Evolutionary conservation across 2,797 vertebrate genomes (phyloP).

Genomic region (Manis crassicaudata): DNA sequence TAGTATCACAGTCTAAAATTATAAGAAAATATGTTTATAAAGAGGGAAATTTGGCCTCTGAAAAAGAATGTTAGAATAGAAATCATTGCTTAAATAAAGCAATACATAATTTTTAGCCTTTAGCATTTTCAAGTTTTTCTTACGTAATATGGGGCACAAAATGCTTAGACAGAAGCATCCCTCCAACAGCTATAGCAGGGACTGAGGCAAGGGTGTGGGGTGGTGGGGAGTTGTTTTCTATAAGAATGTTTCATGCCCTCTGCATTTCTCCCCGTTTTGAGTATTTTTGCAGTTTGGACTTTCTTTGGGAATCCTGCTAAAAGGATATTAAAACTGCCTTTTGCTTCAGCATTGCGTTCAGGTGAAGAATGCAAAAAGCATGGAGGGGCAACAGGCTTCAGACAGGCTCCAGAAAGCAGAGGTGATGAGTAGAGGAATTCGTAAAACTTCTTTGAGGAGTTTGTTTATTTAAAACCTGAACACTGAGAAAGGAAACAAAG

Average conservation of each 20-base stretch:
- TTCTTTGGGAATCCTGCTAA: background rate
- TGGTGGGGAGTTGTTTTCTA: background rate
- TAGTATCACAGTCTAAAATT: background rate
- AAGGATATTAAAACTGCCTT: background rate
- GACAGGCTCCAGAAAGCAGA: background rate
- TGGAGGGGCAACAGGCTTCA: background rate
- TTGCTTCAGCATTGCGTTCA: background rate
- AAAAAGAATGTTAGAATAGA: background rate
- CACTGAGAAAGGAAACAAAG: slow-evolving; percentile 24
- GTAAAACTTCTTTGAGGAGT: background rate
- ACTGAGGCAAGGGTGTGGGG: background rate
- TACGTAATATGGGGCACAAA: background rate
- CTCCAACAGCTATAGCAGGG: background rate
- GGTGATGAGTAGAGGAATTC: background rate
- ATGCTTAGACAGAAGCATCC: background rate
- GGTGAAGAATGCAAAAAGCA: background rate
- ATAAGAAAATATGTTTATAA: background rate
- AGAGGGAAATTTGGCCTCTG: background rate
- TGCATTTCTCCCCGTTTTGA: background rate
- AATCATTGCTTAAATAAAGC: slow-evolving; percentile 9
- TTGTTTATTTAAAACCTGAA: background rate
- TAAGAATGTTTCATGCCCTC: background rate
- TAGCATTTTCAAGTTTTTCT: background rate
- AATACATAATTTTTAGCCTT: slow-evolving; percentile 12
- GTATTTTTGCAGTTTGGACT: background rate